A percentile compares a stretch with the other conserved stretches of the same genome.
Conservation (phyloP, 2,113 vertebrate genomes). For the Helogale parvula region DNA sequence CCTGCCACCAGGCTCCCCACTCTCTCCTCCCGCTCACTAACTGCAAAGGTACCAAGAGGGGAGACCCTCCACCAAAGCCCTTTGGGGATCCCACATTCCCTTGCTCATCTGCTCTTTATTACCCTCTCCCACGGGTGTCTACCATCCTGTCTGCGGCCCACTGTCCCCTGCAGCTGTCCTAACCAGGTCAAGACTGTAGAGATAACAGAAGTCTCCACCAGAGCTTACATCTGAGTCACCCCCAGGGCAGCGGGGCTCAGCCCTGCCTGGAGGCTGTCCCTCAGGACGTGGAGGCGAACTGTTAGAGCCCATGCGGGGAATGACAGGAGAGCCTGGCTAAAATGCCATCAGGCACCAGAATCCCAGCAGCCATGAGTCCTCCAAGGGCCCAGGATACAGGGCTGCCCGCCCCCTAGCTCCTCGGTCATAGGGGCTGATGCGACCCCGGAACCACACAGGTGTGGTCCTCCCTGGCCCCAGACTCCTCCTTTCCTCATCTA, state of each 20-base stretch:
- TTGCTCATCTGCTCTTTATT: neutral
- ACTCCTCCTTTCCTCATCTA: neutral
- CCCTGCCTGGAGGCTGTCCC: neutral
- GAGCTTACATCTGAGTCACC: neutral
- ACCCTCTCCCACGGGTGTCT: neutral
- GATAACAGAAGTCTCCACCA: neutral
- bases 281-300: neutral
- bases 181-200: neutral
- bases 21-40: neutral
- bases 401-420: neutral
- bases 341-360: neutral
- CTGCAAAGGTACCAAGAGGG: neutral
- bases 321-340: neutral
- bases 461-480: neutral
- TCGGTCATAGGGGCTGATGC: neutral
- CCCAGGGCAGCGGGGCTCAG: neutral
- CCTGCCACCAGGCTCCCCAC: rapidly evolving
- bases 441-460: neutral
- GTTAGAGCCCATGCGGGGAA: neutral
- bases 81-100: neutral
- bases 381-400: neutral
- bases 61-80: neutral
- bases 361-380: neutral
- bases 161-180: neutral
- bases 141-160: neutral